Conservation (phyloP, 2,113 vertebrate genomes). For the Marmota flaviventris region DNA sequence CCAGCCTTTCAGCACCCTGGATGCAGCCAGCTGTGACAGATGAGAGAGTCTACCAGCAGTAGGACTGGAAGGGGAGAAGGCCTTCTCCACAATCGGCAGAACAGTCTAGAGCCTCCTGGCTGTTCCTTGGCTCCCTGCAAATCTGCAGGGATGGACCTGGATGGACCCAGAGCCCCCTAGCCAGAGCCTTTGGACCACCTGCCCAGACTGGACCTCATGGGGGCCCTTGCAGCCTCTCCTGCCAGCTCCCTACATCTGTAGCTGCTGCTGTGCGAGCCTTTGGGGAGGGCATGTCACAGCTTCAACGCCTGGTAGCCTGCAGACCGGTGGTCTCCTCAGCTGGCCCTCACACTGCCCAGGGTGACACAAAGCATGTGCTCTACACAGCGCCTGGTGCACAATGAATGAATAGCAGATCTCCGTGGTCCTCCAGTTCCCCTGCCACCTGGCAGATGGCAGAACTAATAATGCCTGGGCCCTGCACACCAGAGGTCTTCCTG, state of each 20-base stretch:
- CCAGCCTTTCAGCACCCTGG: conserved; percentile 23
- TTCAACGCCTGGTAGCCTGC: neutral
- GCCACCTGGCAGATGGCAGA: neutral
- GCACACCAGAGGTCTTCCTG: neutral
- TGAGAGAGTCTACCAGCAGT: neutral
- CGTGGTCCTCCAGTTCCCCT: neutral
- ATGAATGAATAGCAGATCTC: neutral
- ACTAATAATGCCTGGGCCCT: neutral
- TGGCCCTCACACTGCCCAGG: neutral
- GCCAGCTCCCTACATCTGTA: neutral
- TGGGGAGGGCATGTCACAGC: neutral
- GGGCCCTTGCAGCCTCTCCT: neutral
- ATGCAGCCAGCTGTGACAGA: neutral
- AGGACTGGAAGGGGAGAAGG: neutral
- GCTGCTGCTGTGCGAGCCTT: rapidly evolving
- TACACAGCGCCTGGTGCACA: neutral
- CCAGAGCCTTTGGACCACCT: neutral
- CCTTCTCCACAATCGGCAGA: neutral
- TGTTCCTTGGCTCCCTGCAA: neutral
- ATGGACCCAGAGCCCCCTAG: neutral
- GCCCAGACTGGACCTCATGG: neutral
- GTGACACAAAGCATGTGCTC: neutral
- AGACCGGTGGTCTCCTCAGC: neutral
- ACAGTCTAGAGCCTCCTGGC: neutral
- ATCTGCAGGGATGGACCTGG: neutral